Conservation (phyloP, 64 coral and sea anemone species). For the Montipora capricornis region DNA sequence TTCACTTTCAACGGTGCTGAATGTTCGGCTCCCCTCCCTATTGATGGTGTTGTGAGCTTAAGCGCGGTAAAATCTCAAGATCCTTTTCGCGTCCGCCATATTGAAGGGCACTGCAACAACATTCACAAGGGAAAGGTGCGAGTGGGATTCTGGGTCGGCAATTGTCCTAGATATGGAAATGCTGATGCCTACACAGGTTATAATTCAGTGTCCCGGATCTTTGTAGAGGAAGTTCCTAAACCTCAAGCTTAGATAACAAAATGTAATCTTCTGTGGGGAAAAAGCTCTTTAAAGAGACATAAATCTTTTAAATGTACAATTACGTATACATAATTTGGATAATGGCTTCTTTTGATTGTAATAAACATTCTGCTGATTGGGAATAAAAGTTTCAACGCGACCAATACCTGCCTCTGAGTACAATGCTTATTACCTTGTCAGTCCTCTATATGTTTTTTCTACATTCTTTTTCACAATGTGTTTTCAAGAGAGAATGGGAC, state of each 20-base stretch:
- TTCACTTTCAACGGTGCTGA: not conserved
- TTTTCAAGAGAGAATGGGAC: too few species aligned
- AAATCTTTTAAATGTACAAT: too few species aligned
- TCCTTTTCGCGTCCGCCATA: not conserved
- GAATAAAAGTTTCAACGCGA: too few species aligned
- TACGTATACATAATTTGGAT: too few species aligned
- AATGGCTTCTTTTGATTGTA: too few species aligned
- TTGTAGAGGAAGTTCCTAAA: not conserved
- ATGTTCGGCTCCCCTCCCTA: not conserved
- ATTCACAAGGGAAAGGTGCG: not conserved
- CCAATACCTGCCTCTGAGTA: too few species aligned
- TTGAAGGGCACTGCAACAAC: not conserved
- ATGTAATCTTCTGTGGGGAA: not conserved
- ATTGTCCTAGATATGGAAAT: not conserved
- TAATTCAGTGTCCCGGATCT: not conserved
- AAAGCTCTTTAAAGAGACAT: not conserved
- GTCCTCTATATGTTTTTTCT: too few species aligned
- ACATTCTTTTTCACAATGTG: too few species aligned
- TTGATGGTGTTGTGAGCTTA: not conserved
- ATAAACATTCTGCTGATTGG: too few species aligned
- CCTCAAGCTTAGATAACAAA: not conserved
- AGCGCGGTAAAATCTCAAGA: not conserved
- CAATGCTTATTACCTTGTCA: too few species aligned
- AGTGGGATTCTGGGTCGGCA: not conserved
- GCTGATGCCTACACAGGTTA: not conserved